Percentiles rank a stretch among this genome's conserved stretches.
These are phyloP conservation scores for Donacobius atricapilla DNA, from an alignment of 2,113 vertebrate species.

Conservation along the genomic window DNA sequence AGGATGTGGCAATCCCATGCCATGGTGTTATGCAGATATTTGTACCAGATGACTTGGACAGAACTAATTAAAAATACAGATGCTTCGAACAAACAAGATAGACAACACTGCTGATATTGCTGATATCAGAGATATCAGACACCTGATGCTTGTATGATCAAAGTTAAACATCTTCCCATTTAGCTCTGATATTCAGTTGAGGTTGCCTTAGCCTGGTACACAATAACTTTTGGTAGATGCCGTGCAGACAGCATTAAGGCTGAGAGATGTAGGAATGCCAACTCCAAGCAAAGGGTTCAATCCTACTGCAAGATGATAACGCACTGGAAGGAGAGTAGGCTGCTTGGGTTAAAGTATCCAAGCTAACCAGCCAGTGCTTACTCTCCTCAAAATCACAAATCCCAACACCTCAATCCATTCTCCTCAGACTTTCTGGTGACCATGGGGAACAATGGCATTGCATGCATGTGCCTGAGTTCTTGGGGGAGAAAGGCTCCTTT, in stretches of 20 bases:
- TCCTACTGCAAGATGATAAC: not conserved
- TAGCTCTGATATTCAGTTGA: not conserved
- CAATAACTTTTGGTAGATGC: not conserved
- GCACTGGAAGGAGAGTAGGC: not conserved
- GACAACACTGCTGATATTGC: conserved; percentile 15
- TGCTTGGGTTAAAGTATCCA: not conserved
- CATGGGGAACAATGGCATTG: not conserved
- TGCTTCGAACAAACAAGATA: not conserved
- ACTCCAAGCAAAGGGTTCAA: not conserved
- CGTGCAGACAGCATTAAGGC: not conserved
- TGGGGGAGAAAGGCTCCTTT: not conserved
- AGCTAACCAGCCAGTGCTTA: not conserved
- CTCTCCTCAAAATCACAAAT: not conserved
- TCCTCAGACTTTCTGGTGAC: not conserved
- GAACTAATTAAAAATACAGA: conserved; percentile 7
- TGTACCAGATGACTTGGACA: not conserved
- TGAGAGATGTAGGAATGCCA: not conserved
- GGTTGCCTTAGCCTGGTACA: not conserved
- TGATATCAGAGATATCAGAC: conserved; percentile 24
- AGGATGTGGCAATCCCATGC: not conserved
- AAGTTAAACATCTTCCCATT: not conserved
- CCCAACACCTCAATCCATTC: not conserved
- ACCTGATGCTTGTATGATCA: not conserved
- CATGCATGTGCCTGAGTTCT: not conserved
- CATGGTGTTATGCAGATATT: not conserved